These are phyloP conservation scores for Lagopus leucura DNA, from an alignment of 2,113 vertebrate species.

Conservation along the genomic window DNA sequence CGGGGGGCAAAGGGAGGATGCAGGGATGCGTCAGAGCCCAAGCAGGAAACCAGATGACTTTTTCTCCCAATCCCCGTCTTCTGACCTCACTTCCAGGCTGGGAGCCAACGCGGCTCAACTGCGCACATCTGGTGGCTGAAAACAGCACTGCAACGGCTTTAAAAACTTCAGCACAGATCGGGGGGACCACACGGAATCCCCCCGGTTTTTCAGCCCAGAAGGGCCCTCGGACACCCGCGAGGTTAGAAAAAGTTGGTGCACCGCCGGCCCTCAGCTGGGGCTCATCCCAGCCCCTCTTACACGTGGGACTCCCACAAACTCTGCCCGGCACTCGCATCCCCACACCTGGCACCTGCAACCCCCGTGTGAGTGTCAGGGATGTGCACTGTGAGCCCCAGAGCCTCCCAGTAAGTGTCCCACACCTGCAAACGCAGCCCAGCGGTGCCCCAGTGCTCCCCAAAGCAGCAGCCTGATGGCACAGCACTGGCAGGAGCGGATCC, in stretches of 20 bases:
- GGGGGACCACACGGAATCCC: background rate
- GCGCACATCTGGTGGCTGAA: constrained; percentile 89
- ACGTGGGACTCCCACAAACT: background rate
- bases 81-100: constrained; percentile 75
- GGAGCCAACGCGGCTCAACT: constrained; percentile 86
- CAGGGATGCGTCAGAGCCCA: background rate
- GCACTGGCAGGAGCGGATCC: background rate
- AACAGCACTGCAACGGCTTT: constrained; percentile 50
- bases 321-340: rapidly evolving
- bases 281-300: rapidly evolving
- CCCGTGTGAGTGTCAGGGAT: rapidly evolving
- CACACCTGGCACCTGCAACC: too few species aligned
- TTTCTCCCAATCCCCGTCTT: constrained; percentile 73
- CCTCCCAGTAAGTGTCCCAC: background rate
- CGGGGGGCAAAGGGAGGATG: constrained; percentile 24
- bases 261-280: rapidly evolving
- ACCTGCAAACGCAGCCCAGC: background rate
- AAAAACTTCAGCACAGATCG: rapidly evolving
- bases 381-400: rapidly evolving
- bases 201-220: rapidly evolving
- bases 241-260: rapidly evolving
- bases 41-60: constrained; percentile 74
- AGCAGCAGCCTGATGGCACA: background rate
- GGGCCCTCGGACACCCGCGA: rapidly evolving
- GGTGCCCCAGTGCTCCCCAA: rapidly evolving